Evolutionary conservation across 1,140 invertebrate species (phyloP), one percentile per base, ranked within the genome.

Genomic region (Drosophila pachea): DNA sequence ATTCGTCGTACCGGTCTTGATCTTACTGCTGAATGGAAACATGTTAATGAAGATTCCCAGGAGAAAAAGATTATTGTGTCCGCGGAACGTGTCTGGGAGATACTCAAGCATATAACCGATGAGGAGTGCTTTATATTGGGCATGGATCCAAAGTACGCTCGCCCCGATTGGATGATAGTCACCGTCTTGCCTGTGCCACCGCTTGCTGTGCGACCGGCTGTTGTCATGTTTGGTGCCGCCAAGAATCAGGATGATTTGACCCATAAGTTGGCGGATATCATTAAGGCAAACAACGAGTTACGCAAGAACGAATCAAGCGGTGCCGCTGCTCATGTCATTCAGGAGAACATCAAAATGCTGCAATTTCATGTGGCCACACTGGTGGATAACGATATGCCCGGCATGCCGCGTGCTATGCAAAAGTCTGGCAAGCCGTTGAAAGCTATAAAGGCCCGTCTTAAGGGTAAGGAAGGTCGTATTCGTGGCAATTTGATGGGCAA

Each of bases 401-500:
- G 98, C 4, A 93, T 99, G 91, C 98, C 98, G 1, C 93, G 94
- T 86, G 98, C 99, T 5, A 97, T 98, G 93, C 99, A 99, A 90
- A 99, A 99, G 90, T 99, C 98, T 0, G 99, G 99, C 0, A 95
- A 99, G 89, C 99, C 99, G 0, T 90, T 99, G 0, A 99, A 99
- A 91, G 98, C 99, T 0, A 94, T 99, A 12, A 99, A 99, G 90
- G 94, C 95, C 0, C 91, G 95, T 49, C 88, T 97, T 9, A 96
- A 97, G 83, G 95, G 95, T 7, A 99, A 99, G 90, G 98, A 99
- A 94, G 99, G 99, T 0, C 92, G 99, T 81, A 99, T 99, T 81
- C 92, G 99, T 90, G 98, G 98, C 79, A 99, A 99, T 89, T 92
- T 99, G 74, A 99, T 99, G 98, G 99, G 99, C 63, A 99, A 99